These are phyloP conservation scores for Pangasianodon hypophthalmus DNA, from an alignment of 2,113 vertebrate species.

Conservation along the genomic window DNA sequence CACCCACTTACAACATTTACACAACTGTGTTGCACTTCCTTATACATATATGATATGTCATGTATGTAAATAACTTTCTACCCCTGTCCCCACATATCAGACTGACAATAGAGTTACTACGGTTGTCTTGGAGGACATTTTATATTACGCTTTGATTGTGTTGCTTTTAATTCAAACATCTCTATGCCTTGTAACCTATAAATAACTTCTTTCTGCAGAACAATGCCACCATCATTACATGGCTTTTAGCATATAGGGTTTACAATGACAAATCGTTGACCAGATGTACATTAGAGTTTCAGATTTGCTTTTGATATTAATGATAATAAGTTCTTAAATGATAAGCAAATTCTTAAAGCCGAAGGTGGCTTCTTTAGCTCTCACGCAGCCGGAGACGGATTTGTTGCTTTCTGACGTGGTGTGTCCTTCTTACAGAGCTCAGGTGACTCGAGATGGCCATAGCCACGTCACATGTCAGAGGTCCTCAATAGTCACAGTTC, in stretches of 20 bases:
- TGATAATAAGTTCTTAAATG: not conserved
- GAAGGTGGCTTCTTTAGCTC: conserved; percentile 40
- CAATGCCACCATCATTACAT: not conserved
- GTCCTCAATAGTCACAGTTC: not conserved
- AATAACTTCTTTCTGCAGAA: not conserved
- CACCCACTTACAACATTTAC: not conserved
- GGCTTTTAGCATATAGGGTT: not conserved
- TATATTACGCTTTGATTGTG: not conserved
- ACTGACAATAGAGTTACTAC: not conserved
- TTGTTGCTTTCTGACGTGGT: conserved; percentile 60
- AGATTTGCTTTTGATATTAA: not conserved
- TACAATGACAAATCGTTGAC: not conserved
- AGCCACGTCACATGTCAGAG: not conserved
- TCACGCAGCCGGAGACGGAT: conserved; percentile 62
- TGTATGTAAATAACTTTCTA: not conserved
- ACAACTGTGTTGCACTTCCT: not conserved
- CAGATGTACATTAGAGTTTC: not conserved
- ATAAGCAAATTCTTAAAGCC: not conserved
- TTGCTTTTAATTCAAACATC: not conserved
- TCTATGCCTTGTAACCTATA: not conserved
- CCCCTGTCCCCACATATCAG: not conserved
- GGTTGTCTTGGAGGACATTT: not conserved
- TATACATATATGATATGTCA: not conserved
- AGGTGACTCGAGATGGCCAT: conserved; percentile 57
- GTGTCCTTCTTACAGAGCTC: conserved; percentile 54